phyloP scores from a whole-genome alignment of 2,888 invertebrate genomes.

The Muschampia staudingeri region DNA sequence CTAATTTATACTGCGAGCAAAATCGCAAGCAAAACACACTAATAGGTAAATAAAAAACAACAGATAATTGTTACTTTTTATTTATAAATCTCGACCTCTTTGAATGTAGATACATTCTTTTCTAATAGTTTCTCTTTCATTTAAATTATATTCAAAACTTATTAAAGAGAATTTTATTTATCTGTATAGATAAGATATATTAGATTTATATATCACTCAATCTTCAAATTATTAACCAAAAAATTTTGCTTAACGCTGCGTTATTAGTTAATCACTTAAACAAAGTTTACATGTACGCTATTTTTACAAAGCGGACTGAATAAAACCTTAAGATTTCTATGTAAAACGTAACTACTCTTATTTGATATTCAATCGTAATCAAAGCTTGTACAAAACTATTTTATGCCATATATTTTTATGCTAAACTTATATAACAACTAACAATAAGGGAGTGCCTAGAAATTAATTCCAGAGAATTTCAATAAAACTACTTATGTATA shows the following conservation, averaged over 20 bases:
- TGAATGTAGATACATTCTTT: background rate
- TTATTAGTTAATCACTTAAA: background rate
- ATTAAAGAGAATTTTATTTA: too few species aligned
- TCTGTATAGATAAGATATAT: slow-evolving; percentile 8
- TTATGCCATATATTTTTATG: too few species aligned
- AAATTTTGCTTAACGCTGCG: background rate
- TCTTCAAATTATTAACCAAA: background rate
- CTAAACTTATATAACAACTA: too few species aligned
- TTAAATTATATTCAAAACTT: slow-evolving; percentile 7
- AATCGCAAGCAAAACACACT: too few species aligned
- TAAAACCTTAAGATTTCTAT: background rate
- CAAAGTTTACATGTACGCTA: background rate
- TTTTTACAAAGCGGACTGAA: slow-evolving; percentile 2
- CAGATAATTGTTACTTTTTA: background rate
- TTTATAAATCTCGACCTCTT: background rate
- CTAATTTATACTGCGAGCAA: too few species aligned
- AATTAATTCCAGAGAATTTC: background rate
- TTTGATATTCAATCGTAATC: too few species aligned
- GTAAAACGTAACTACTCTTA: too few species aligned
- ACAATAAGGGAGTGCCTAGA: background rate
- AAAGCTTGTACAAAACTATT: too few species aligned
- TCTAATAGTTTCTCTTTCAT: background rate
- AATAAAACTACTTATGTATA: background rate
- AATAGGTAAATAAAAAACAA: too few species aligned
- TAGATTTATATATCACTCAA: background rate